These are phyloP conservation scores for Luperina testacea DNA, from an alignment of 2,888 invertebrate genomes.

Conservation along the genomic window DNA sequence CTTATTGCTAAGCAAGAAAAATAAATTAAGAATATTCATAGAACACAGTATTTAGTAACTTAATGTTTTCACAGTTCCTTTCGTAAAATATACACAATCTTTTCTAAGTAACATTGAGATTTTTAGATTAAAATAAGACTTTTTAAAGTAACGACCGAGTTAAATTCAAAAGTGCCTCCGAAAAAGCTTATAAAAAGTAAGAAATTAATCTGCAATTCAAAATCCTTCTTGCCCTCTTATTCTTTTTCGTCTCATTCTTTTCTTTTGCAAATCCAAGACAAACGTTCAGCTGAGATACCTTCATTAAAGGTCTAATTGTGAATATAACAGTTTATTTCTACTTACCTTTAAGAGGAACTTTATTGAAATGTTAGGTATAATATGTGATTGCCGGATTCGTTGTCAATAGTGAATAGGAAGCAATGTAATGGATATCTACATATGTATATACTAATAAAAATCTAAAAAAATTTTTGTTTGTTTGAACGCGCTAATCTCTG, in stretches of 20 bases:
- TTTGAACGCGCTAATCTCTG: no score
- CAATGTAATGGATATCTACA: background rate
- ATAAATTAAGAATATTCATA: slow-evolving; percentile 22
- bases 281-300: slow-evolving; percentile 67
- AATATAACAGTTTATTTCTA: slow-evolving; percentile 62
- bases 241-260: slow-evolving; percentile 73
- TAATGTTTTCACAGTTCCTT: slow-evolving; percentile 27
- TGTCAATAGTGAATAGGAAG: background rate
- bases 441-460: background rate
- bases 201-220: slow-evolving; percentile 86
- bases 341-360: slow-evolving; percentile 23
- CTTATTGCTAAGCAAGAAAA: slow-evolving; percentile 16
- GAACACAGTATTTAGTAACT: slow-evolving; percentile 17
- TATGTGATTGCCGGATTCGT: background rate
- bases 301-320: slow-evolving; percentile 66
- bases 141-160: slow-evolving; percentile 75
- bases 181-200: slow-evolving; percentile 84
- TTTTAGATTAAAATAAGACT: slow-evolving; percentile 74
- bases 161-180: slow-evolving; percentile 79
- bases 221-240: slow-evolving; percentile 78
- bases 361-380: slow-evolving; percentile 26
- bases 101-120: slow-evolving; percentile 63
- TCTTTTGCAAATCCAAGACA: slow-evolving; percentile 74
- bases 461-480: background rate
- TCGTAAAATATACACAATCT: slow-evolving; percentile 61